A percentile compares a stretch with the other conserved stretches of the same genome.
phyloP scores from a whole-genome alignment of 2,797 vertebrate species.

The Echeneis naucrates region DNA sequence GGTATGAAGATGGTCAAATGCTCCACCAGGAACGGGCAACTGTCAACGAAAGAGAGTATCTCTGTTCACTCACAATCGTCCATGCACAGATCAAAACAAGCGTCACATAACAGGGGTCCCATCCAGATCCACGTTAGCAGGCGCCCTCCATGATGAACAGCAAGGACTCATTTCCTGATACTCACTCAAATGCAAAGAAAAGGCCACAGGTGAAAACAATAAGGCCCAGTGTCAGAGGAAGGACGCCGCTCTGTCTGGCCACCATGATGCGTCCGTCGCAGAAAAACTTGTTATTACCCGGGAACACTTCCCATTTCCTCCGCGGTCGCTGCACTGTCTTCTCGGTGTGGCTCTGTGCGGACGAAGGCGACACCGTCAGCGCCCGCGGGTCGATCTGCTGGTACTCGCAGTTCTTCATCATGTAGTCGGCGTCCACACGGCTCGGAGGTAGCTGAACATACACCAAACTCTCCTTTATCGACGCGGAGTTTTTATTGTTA shows the following conservation, averaged over 20 bases:
- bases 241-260: conserved; percentile 91
- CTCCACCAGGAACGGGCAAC: conserved; percentile 93
- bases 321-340: conserved; percentile 71
- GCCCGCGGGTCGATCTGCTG: conserved; percentile 92
- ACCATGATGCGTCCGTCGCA: conserved; percentile 93
- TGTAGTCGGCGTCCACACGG: conserved; percentile 45
- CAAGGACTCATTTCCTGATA: conserved; percentile 35
- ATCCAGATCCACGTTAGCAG: not conserved
- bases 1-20: conserved; percentile 94
- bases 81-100: not conserved
- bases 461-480: conserved; percentile 2
- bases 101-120: not conserved
- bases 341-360: conserved; percentile 65
- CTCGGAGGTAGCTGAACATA: conserved; percentile 60
- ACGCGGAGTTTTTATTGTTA: too few species aligned
- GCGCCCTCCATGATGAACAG: not conserved
- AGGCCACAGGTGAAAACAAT: conserved; percentile 93
- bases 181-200: conserved; percentile 98
- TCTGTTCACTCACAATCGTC: not conserved
- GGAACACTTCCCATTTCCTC: conserved; percentile 94
- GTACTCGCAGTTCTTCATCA: conserved; percentile 95
- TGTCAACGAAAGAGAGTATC: conserved; percentile 54
- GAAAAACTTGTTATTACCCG: conserved; percentile 93
- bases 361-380: conserved; percentile 72
- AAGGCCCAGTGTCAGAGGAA: conserved; percentile 93